These are phyloP conservation scores for Anguilla rostrata DNA, from an alignment of 2,113 vertebrate genomes.

Conservation along the genomic window DNA sequence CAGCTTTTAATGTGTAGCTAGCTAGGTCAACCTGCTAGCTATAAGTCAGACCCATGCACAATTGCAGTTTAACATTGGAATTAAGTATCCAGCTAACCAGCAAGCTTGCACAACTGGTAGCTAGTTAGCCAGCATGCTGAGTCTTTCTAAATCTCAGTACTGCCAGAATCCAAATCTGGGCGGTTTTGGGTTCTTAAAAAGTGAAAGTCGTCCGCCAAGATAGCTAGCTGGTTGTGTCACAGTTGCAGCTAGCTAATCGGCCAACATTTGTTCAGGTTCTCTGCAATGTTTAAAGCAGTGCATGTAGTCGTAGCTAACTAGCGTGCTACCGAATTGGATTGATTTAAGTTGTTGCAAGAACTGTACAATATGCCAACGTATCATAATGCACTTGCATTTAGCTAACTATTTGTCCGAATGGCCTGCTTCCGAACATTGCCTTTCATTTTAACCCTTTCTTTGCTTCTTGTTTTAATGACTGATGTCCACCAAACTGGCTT, in stretches of 20 bases:
- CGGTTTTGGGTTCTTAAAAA: conserved; percentile 56
- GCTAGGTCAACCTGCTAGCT: conserved; percentile 17
- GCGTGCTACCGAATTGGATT: background rate
- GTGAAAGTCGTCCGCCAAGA: conserved; percentile 48
- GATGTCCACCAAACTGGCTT: background rate
- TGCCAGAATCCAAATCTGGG: conserved; percentile 47
- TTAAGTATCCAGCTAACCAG: background rate
- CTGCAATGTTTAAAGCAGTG: background rate
- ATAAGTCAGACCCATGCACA: background rate
- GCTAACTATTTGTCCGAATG: conserved; percentile 48
- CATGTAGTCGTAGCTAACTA: no score
- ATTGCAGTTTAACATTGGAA: background rate
- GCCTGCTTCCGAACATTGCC: conserved; percentile 61
- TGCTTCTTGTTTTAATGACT: conserved; percentile 22
- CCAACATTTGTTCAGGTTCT: background rate
- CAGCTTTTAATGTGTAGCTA: conserved; percentile 44
- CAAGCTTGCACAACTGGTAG: background rate
- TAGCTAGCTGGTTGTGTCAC: background rate
- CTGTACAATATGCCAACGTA: background rate
- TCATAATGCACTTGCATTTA: background rate
- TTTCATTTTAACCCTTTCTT: conserved; percentile 60
- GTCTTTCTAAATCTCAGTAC: conserved; percentile 34
- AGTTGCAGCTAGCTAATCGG: background rate
- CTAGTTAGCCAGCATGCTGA: background rate
- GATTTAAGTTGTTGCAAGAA: background rate